These are phyloP conservation scores for Aselliscus stoliczkanus DNA, from an alignment of 2,797 vertebrate species.

Conservation along the genomic window DNA sequence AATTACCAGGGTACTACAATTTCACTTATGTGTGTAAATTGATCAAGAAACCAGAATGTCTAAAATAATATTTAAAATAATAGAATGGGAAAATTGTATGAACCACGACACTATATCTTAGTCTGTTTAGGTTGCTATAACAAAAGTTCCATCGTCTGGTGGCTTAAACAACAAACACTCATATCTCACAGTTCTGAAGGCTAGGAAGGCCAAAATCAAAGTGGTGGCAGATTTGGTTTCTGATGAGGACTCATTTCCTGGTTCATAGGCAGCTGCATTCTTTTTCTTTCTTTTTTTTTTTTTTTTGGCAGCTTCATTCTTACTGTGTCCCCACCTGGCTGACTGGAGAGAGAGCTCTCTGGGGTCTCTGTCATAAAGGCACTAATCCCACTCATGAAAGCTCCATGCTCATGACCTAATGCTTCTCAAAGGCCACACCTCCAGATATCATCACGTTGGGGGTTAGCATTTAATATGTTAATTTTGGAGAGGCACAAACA, in stretches of 20 bases:
- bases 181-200: neutral
- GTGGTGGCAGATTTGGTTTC: neutral
- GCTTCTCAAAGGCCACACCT: neutral
- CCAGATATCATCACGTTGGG: neutral
- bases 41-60: neutral
- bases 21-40: neutral
- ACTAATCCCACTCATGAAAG: neutral
- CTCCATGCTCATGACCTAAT: neutral
- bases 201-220: neutral
- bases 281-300: too few relatives aligned
- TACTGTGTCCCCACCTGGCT: neutral
- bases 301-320: neutral
- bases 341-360: neutral
- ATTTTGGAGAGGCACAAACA: neutral
- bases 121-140: neutral
- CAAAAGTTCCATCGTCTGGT: neutral
- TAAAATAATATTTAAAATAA: neutral
- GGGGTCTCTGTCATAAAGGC: neutral
- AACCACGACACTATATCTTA: neutral
- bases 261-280: neutral
- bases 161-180: neutral
- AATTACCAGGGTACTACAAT: neutral
- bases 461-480: neutral
- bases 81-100: neutral
- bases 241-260: neutral